Evolutionary conservation across 2,113 vertebrate genomes (phyloP), one percentile per base, ranked within the genome.

Genomic region (Chlorocebus sabaeus): DNA sequence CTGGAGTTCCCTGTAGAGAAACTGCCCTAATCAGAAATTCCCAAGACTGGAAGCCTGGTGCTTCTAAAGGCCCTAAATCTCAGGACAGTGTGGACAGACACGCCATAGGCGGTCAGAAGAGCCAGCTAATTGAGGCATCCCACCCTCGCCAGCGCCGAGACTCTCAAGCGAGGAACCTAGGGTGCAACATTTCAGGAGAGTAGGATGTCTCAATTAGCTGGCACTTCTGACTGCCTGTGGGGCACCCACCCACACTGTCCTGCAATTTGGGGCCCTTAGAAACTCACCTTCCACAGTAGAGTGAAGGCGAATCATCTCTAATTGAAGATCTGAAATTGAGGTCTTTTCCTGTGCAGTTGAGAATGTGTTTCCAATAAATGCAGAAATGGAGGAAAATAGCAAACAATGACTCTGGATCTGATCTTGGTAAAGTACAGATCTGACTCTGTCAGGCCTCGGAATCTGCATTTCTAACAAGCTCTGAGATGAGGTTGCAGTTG

Each of bases 341-440:
- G 17, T n/a, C 20, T 79, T 93, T 78, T 81, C 30, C 35, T 78
- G 16, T 86, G 43, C 55, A 84, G 67, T 76, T 35, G 50, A 43
- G 32, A 59, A 35, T 14, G 30, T 16, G 8, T 87, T 87, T 72
- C 75, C 13, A 27, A 14, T n/a, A 67, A 95, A 72, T 90, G 73
- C 43, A 96, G 78, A 90, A 55, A 6, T 40, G 38, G 17, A 87
- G 92, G 79, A 45, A 96, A 85, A 90, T 13, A 72, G 83, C 20
- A 13, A 92, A 43, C 70, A 13, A 30, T 1, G 35, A 43, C 79
- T 40, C 67, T 32, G 52, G 16, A 43, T 55, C 32, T 84, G 92
- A n/a, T 59, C 9, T 68, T 40, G 11, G 38, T 45, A 48, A 55
- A 89, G 23, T 45, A 12, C 93, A 18, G 45, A 27, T 38, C 85